Evolutionary conservation across 2,888 invertebrate genomes (phyloP).

Genomic region (Anthrax anthrax): DNA sequence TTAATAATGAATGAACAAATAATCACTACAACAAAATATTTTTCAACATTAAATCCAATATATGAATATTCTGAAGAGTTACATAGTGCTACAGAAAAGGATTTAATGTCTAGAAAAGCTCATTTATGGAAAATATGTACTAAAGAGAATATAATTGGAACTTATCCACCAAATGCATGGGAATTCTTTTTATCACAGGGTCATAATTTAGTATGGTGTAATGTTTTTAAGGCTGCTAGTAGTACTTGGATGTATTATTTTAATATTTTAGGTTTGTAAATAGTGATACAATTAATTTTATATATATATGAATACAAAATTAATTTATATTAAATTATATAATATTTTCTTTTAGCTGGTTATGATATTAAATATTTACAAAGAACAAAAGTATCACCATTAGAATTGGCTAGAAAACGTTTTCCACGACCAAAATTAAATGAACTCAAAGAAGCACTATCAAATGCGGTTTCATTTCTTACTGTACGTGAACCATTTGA

Average conservation of each 20-base stretch:
- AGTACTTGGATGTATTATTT: constrained; percentile 72
- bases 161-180: constrained; percentile 48
- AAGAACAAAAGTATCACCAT: constrained; percentile 44
- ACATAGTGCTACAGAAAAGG: constrained; percentile 33
- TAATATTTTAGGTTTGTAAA: constrained; percentile 48
- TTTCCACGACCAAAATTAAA: constrained; percentile 52
- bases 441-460: constrained; percentile 47
- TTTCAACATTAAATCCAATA: constrained; percentile 30
- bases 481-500: constrained; percentile 62
- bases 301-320: neutral
- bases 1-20: no score
- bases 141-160: constrained; percentile 28
- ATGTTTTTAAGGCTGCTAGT: constrained; percentile 61
- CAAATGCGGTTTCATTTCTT: constrained; percentile 49
- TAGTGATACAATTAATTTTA: neutral
- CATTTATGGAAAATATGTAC: constrained; percentile 39
- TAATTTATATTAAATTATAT: neutral
- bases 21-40: neutral
- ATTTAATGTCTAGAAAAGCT: constrained; percentile 37
- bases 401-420: constrained; percentile 51
- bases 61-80: constrained; percentile 36
- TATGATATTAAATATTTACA: constrained; percentile 45
- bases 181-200: constrained; percentile 57
- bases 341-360: constrained; percentile 35
- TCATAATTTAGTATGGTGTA: constrained; percentile 58